A percentile compares a stretch with the other conserved stretches of the same genome.
phyloP scores from a whole-genome alignment of 2,888 invertebrate genomes.

The Stenolophus ochropezus region DNA sequence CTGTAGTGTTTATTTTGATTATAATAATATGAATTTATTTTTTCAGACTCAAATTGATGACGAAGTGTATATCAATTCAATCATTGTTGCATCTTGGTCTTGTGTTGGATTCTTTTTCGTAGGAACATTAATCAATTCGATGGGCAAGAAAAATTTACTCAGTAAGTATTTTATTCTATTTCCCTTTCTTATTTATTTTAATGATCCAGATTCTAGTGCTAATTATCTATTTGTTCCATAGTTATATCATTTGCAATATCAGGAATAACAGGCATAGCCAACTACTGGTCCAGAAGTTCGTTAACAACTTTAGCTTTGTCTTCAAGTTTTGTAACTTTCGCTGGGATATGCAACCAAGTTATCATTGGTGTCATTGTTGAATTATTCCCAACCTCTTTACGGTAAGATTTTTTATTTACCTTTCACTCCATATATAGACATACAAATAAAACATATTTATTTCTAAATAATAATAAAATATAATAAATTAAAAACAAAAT shows the following conservation, averaged over 20 bases:
- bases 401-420: slow-evolving; percentile 73
- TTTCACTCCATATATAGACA: no score
- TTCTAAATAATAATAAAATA: no score
- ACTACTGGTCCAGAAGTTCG: slow-evolving; percentile 77
- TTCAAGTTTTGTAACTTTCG: slow-evolving; percentile 75
- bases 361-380: slow-evolving; percentile 79
- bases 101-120: slow-evolving; percentile 80
- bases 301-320: slow-evolving; percentile 76
- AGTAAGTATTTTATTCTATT: slow-evolving; percentile 69
- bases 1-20: no score
- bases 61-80: slow-evolving; percentile 81
- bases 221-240: slow-evolving; percentile 1
- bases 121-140: slow-evolving; percentile 73
- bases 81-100: slow-evolving; percentile 79
- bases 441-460: no score
- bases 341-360: slow-evolving; percentile 77
- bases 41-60: slow-evolving; percentile 48
- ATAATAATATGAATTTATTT: no score
- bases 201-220: not conserved
- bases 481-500: no score
- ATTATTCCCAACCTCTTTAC: slow-evolving; percentile 80
- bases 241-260: slow-evolving; percentile 50
- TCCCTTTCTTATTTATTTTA: no score
- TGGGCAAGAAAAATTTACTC: slow-evolving; percentile 76
- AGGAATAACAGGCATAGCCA: slow-evolving; percentile 73